phyloP scores from a whole-genome alignment of 2,888 invertebrate genomes.

The Rhaphigaster nebulosa region DNA sequence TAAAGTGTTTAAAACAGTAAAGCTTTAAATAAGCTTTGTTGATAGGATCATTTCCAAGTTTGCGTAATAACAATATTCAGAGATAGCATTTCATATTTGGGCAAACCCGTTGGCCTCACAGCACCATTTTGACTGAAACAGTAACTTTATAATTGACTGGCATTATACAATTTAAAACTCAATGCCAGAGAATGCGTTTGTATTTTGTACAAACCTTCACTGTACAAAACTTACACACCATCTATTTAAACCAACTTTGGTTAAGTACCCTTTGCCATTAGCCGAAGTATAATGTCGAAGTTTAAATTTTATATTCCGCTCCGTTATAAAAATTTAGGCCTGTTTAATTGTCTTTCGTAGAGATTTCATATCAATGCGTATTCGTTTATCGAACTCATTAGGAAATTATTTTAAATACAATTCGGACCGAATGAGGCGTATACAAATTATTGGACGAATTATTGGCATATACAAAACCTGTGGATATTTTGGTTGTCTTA shows the following conservation, averaged over 20 bases:
- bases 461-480: too few relatives aligned
- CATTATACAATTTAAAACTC: conserved; percentile 11
- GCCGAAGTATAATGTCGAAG: background rate
- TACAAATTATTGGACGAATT: too few relatives aligned
- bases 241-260: background rate
- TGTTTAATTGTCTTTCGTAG: background rate
- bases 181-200: background rate
- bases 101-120: background rate
- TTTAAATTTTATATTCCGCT: background rate
- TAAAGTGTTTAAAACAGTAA: background rate
- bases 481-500: too few relatives aligned
- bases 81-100: conserved; percentile 19
- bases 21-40: background rate
- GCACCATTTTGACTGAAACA: background rate
- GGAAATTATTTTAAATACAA: too few relatives aligned
- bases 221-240: too few relatives aligned
- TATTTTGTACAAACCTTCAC: background rate
- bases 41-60: background rate
- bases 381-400: too few relatives aligned
- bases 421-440: too few relatives aligned
- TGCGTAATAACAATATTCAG: background rate
- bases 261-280: background rate
- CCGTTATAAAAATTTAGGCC: background rate
- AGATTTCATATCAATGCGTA: too few relatives aligned
- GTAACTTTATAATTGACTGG: conserved; percentile 19